A percentile compares a stretch with the other conserved stretches of the same genome.
Evolutionary conservation across 37 sponge, comb jelly and placozoan genomes (phyloP).

Genomic region (Corticium candelabrum): DNA sequence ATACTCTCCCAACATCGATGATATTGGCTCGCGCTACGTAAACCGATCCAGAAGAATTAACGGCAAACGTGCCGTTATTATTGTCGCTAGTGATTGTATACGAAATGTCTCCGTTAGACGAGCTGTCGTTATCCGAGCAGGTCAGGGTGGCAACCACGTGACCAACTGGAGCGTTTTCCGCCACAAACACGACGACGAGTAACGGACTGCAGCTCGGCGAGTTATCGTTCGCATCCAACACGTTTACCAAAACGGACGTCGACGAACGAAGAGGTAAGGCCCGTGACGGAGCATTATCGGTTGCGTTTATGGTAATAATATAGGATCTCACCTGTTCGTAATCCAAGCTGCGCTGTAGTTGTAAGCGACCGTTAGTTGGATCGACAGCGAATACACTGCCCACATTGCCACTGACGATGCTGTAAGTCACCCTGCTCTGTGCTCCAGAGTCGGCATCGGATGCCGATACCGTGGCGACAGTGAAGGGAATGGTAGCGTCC

Average conservation of each 20-base stretch:
- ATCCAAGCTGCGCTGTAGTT: neutral
- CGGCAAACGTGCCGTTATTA: neutral
- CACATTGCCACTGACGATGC: neutral
- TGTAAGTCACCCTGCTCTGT: neutral
- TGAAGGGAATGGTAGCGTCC: neutral
- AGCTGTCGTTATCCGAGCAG: conserved; percentile 50
- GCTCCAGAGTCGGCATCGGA: neutral
- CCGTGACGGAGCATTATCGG: neutral
- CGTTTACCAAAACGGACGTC: neutral
- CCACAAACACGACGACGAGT: conserved; percentile 13
- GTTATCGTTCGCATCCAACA: conserved; percentile 53
- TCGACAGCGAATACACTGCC: neutral
- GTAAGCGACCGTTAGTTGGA: neutral
- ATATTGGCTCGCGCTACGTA: neutral
- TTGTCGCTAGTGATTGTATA: conserved; percentile 13
- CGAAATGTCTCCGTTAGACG: conserved; percentile 8
- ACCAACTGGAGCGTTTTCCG: conserved; percentile 18
- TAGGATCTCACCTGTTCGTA: neutral
- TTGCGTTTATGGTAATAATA: neutral
- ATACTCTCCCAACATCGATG: neutral
- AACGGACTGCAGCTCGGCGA: conserved; percentile 21
- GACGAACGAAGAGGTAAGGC: conserved; percentile 1
- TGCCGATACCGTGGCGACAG: neutral
- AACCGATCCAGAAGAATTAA: neutral
- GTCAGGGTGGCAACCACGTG: conserved; percentile 21